Base-by-base conservation (phyloP, 2,797 vertebrate genomes). In the Hippoglossus hippoglossus region DNA sequence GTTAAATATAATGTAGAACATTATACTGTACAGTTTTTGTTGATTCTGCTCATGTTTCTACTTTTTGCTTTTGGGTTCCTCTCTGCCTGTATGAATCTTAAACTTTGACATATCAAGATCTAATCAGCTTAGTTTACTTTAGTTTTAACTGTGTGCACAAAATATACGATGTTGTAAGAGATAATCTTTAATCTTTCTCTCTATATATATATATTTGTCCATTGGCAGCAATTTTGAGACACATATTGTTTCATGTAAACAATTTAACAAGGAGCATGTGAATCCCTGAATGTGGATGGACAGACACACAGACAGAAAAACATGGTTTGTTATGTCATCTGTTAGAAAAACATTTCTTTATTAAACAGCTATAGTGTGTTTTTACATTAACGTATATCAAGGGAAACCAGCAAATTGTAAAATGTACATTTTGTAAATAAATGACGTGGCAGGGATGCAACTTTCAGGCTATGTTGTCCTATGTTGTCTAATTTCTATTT, bases 401-500 rank as follows among this genome's bases (percentile, higher is more conserved):
- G 6, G 11, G 54, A 63, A 46, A 56, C 1, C 28, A 24, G 21
- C 19, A 26, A n/a, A 55, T 50, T 67, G 18, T 47, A 47, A 55
- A 58, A 36, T 65, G 47, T 41, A 26, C 28, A 61, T 34, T 54
- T 56, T 28, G 31, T 59, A 58, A 71, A 67, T 57, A 46, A 41
- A 46, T 66, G n/a, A 60, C 75, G 36, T 72, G 28, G 34, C 26
- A 52, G 22, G 6, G 6, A 19, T 66, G 26, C 44, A 73, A 54
- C 63, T 77, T 72, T 75, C 19, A 76, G 60, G 34, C 25, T 62
- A 81, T 70, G 52, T 71, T 5, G 13, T 55, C 13, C 25, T 62
- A 81, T 70, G 51, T 71, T 5, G 10, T 55, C 11, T 34, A 11
- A 3, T 34, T 34, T 28, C 1, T 28, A 55, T 54, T 67, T 71